These are phyloP conservation scores for Oenanthe melanoleuca DNA, from an alignment of 2,113 vertebrate species.

Conservation along the genomic window DNA sequence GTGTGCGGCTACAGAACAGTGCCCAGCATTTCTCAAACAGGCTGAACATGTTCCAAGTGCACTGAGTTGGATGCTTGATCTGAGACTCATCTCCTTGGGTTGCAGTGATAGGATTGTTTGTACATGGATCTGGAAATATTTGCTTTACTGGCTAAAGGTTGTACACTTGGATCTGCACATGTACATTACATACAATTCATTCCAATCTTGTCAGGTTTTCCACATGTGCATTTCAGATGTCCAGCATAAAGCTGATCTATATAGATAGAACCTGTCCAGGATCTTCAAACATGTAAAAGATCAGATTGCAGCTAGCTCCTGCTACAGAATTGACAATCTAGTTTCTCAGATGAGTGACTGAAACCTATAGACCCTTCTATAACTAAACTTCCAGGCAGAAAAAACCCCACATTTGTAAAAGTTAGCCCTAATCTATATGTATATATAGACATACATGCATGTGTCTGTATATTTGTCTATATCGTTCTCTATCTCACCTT, in stretches of 20 bases:
- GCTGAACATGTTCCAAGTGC: background rate
- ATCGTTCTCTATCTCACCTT: background rate
- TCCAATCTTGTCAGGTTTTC: background rate
- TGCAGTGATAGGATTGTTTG: background rate
- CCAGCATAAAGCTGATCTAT: background rate
- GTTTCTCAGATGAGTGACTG: background rate
- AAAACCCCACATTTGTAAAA: fast-evolving
- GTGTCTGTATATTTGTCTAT: background rate
- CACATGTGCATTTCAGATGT: background rate
- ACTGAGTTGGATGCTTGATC: background rate
- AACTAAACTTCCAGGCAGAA: background rate
- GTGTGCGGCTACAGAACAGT: background rate
- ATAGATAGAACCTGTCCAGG: background rate
- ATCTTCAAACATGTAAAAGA: background rate
- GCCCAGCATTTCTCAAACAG: background rate
- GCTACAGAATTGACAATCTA: background rate
- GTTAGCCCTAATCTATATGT: background rate
- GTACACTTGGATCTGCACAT: background rate
- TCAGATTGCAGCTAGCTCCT: background rate
- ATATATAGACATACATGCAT: fast-evolving
- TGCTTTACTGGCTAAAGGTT: background rate
- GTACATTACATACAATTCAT: background rate
- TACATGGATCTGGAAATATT: background rate
- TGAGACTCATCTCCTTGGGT: background rate
- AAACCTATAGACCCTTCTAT: background rate